Base-by-base conservation (phyloP, 1,140 invertebrate species). In the Odontomachus brunneus region DNA sequence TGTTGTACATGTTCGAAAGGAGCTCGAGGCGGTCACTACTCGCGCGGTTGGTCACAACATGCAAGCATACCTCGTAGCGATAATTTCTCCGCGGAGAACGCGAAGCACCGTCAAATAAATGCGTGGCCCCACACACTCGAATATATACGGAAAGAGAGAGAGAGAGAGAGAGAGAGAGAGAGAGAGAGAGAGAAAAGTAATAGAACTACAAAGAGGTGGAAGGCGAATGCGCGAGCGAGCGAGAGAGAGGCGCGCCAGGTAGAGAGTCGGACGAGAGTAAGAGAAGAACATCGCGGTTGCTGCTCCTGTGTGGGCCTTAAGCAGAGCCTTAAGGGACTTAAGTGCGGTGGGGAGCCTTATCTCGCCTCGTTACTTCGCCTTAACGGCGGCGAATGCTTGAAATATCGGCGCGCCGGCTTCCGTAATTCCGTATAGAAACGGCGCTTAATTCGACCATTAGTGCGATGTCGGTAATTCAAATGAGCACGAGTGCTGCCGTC, bases 381-480 rank as follows among this genome's bases (percentile, higher is more conserved):
- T 92, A 92, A 92, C 89, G 91, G 90, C 91, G 82, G 90, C 85
- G 88, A 92, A 92, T 91, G 89, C 91, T 91, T 92, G 90, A 92
- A 92, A 92, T 92, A 92, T 92, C 90, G 87, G 89, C 87, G 84
- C 87, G 87, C 84, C 80, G 89, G 91, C 91, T 93, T 92, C 91
- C 92, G 92, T 90, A 92, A 91, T 92, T 90, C 85, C 84, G 84
- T 89, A 89, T 84, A 87, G 90, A 90, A 91, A 89, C 84, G 83
- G 72, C 86, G 82, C 85, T 90, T 89, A 90, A 90, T 91, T 91
- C 85, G 91, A 75, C 88, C 90, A 91, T 91, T 91, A 91, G 88
- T 87, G 67, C 82, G 86, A 84, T 65, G 72, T 69, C 75, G 84
- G 86, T 89, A 86, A 88, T 89, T 89, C 86, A 88, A 84, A 74